Evolutionary conservation across 1,140 invertebrate species (phyloP), one percentile per base, ranked within the genome.

Genomic region (Sycobia sp.): DNA sequence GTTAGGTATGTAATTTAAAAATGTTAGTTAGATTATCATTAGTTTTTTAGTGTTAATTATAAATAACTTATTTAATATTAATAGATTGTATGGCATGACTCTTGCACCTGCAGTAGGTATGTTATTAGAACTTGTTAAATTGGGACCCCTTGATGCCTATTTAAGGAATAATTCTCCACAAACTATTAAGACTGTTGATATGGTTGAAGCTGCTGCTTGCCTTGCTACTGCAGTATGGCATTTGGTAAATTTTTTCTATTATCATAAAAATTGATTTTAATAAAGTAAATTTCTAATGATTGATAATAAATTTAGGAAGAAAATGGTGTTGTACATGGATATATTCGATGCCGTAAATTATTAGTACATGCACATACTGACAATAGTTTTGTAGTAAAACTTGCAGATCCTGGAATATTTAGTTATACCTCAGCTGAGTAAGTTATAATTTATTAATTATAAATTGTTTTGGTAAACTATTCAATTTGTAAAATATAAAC

Each of bases 291-390:
- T n/a, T n/a, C n/a, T n/a, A n/a, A 22, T 64, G 16, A 43, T 38
- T 54, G 47, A 66, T 58, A 22, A 27, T 20, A 51, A 51, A 41
- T 76, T 9, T 65, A 90, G 87, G 87, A 90, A 71, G 91, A 94
- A 73, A 88, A 90, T 66, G 85, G 87, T 29, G 84, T 94, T 32
- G 86, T 91, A 44, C 94, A 96, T 83, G 93, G 91, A n/a, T 89
- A 88, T 64, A 90, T 96, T 57, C 83, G 93, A 44, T 95, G 92
- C 77, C 84, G 87, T n/a, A 92, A 93, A 73, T 74, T 96, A 38
- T 82, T 93, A 62, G 89, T 96, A 11, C 84, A 86, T 56, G 76
- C 82, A 20, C 88, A 91, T 66, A 85, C 85, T 20, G 84, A 86
- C 39, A 87, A 86, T 64, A 82, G 85, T 34, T 89, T 95, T 56